Evolutionary conservation across 2,888 invertebrate genomes (phyloP).

Genomic region (Nymphalis c-album): DNA sequence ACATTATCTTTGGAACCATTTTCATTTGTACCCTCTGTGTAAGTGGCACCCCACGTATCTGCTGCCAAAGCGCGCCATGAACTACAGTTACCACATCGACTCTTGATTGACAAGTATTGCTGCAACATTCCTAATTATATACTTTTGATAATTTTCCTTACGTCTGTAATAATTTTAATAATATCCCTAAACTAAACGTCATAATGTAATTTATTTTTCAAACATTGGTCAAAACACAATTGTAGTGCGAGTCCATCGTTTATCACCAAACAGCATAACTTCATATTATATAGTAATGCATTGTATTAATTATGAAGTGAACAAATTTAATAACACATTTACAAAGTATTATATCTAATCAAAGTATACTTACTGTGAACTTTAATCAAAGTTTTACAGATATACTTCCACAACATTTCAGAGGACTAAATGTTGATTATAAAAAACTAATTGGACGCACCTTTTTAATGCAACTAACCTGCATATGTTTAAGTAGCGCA

Average conservation of each 20-base stretch:
- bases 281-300: no score
- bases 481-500: constrained; percentile 84
- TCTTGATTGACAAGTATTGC: constrained; percentile 67
- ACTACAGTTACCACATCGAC: constrained; percentile 72
- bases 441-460: not conserved
- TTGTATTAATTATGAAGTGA: no score
- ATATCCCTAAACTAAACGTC: no score
- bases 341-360: no score
- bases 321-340: no score
- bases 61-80: constrained; percentile 78
- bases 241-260: no score
- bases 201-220: no score
- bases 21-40: constrained; percentile 48
- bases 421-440: not conserved
- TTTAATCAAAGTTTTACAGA: no score
- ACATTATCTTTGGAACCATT: constrained; percentile 35
- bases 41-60: constrained; percentile 81
- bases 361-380: no score
- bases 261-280: no score
- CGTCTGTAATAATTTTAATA: not conserved
- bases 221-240: no score
- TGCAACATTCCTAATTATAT: constrained; percentile 35
- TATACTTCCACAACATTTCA: no score
- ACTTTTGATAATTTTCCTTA: not conserved
- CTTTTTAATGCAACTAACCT: constrained; percentile 65